Conservation (phyloP, 2,888 invertebrate genomes). For the Rhamphomyia laevipes region DNA sequence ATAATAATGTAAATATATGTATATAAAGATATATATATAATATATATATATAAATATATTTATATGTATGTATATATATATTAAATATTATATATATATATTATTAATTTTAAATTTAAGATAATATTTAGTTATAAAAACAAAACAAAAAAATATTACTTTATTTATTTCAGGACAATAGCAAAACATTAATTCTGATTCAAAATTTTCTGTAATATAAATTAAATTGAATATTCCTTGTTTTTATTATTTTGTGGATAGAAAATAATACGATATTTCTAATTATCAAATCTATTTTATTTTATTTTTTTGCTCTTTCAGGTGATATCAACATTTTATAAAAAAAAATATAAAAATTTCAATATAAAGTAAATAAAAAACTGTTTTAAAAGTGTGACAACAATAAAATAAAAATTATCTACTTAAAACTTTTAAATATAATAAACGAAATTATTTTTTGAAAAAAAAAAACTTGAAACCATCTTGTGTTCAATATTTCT, state of each 20-base stretch:
- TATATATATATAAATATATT: no score
- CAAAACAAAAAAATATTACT: conserved; percentile 7
- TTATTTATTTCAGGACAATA: conserved; percentile 17
- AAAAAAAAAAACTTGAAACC: not conserved
- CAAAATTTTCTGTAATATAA: no score
- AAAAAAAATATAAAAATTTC: not conserved
- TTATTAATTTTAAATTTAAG: not conserved
- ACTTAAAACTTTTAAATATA: not conserved
- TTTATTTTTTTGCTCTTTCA: not conserved
- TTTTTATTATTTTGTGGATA: conserved; percentile 12
- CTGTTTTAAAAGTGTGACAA: not conserved
- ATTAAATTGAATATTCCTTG: not conserved
- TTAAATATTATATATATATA: no score
- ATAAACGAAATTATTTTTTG: not conserved
- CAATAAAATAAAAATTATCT: not conserved
- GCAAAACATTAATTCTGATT: conserved; percentile 14
- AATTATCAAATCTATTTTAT: not conserved
- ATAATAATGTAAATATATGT: no score
- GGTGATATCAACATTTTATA: not conserved
- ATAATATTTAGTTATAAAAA: not conserved
- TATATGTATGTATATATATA: no score
- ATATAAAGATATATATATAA: no score
- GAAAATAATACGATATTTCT: conserved; percentile 3
- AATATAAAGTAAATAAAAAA: not conserved
- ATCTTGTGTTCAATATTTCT: not conserved